Evolutionary conservation across 2,888 invertebrate species (phyloP).

Genomic region (Folsomia candida): DNA sequence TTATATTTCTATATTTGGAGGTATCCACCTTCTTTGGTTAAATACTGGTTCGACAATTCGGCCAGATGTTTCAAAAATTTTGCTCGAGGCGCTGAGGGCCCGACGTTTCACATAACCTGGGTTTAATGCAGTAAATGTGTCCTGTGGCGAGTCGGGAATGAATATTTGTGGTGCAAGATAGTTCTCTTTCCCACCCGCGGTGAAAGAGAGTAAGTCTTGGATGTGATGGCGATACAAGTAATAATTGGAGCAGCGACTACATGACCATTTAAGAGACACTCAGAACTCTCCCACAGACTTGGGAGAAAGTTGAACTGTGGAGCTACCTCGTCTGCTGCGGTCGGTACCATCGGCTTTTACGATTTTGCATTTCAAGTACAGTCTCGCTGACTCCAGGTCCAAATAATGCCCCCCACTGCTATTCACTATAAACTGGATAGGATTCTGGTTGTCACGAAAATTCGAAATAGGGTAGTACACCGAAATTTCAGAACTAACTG

Average conservation of each 20-base stretch:
- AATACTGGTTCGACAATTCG: neutral
- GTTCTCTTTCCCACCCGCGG: neutral
- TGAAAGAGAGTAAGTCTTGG: neutral
- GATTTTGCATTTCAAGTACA: neutral
- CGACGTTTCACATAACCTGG: neutral
- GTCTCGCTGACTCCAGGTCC: neutral
- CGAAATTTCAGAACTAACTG: neutral
- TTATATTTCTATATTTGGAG: neutral
- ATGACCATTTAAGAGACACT: neutral
- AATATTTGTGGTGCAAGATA: neutral
- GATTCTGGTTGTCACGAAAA: neutral
- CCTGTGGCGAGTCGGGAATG: neutral
- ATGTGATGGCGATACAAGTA: neutral
- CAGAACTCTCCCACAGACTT: neutral
- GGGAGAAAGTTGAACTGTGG: slow-evolving; percentile 2
- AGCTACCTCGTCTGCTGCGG: neutral
- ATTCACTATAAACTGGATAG: neutral
- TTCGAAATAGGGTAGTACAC: neutral
- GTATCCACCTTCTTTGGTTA: neutral
- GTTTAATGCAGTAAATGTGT: slow-evolving; percentile 1
- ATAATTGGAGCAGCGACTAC: neutral
- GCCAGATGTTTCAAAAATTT: neutral
- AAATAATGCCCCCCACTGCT: neutral
- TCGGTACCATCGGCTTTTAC: neutral
- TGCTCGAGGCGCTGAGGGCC: neutral